Base-by-base conservation (phyloP, 2,888 invertebrate genomes). In the Ecliptopera silaceata region DNA sequence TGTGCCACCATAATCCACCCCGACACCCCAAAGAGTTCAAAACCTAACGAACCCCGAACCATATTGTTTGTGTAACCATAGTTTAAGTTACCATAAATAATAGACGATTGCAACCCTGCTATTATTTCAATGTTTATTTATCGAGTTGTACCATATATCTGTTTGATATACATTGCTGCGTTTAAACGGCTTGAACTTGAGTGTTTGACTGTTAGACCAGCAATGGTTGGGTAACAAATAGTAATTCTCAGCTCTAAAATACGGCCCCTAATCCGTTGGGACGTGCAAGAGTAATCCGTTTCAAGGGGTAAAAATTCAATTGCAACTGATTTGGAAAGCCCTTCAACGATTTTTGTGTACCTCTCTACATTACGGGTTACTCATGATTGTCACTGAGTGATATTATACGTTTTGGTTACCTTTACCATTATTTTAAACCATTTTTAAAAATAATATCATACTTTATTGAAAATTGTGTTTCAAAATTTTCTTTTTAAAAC, bases 51-150 rank as follows among this genome's bases (percentile, higher is more conserved):
- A 79, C 73, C 80, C 68, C 74, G 76, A 71, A 88, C 59, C 90
- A 87, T 89, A 90, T 88, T 89, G 89, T 88, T 82, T 81, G 80
- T 76, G 76, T 81, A 73, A 73, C 80, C 77, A 80, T 82, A 80
- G 80, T 82, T 83, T 83, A 82, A 82, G 74, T 82, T 80, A 78
- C 84, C 80, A 80, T 84, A 71, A 78, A 83, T 82, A 84, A 82
- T 80, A 68, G 62, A 74, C 61, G 65, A 36, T 64, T 17, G 29
- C 49, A 38, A 22, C 46, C 47, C 51, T 36, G 42, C 36, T 32
- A 48, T 62, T 56, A 50, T 62, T 59, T 50, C 51, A 54, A 39
- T 64, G 57, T 13, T 31, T 56, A 56, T 47, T 44, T 31, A 8
- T 17, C 20, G 3, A 5, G 22, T 42, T 61, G 6, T 22, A 2